Conservation (phyloP, 2,113 vertebrate species). For the Telmatochromis sp. region DNA sequence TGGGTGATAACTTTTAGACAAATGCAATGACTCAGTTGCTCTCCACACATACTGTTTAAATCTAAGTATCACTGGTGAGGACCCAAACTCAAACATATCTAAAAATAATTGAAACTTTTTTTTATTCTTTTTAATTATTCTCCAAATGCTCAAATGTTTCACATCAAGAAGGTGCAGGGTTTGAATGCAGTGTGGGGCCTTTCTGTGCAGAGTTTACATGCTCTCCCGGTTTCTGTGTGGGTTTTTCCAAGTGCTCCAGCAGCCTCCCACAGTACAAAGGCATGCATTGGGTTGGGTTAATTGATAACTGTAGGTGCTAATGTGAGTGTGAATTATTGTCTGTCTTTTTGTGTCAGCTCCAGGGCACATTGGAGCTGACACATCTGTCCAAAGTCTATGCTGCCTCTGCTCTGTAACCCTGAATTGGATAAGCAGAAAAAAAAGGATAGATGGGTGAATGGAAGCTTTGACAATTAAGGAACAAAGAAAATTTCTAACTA, state of each 20-base stretch:
- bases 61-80: neutral
- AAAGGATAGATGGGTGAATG: neutral
- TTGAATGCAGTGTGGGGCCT: neutral
- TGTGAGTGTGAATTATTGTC: neutral
- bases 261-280: neutral
- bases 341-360: neutral
- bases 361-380: no score
- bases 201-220: neutral
- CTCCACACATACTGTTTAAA: neutral
- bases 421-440: neutral
- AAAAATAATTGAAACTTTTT: neutral
- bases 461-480: neutral
- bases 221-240: neutral
- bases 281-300: neutral
- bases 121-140: neutral
- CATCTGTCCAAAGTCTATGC: neutral
- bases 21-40: neutral
- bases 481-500: neutral
- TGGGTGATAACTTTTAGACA: neutral
- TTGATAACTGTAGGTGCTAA: neutral
- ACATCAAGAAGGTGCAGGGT: neutral
- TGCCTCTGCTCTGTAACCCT: neutral
- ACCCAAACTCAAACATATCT: neutral
- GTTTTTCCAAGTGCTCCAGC: neutral
- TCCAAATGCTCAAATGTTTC: neutral